These are phyloP conservation scores for Lepidonotus clava DNA, from an alignment of 2,888 invertebrate species.

Conservation along the genomic window DNA sequence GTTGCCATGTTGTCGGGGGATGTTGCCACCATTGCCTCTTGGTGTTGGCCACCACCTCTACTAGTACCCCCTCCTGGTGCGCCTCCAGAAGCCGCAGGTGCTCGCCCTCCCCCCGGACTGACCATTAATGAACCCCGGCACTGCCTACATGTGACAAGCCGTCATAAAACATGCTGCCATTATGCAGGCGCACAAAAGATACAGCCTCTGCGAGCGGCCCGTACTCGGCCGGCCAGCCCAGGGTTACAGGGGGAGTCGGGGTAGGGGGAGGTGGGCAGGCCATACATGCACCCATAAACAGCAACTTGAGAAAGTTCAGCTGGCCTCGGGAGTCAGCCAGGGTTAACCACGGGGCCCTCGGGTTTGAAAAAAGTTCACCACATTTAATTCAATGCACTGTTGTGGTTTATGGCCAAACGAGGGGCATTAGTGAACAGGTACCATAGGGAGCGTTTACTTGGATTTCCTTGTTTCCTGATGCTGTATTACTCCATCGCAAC, in stretches of 20 bases:
- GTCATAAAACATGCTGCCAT: constrained; percentile 44
- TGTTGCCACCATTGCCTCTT: constrained; percentile 1
- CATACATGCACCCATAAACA: constrained; percentile 30
- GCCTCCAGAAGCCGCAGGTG: constrained; percentile 21
- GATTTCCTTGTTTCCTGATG: not conserved
- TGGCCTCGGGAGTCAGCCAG: constrained; percentile 8
- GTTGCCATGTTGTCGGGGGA: too few species aligned
- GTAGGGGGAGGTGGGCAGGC: not conserved
- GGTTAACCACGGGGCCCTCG: not conserved
- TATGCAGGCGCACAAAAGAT: constrained; percentile 27
- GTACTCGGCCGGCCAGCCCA: too few species aligned
- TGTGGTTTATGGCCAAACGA: constrained; percentile 36
- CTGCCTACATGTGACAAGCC: constrained; percentile 28
- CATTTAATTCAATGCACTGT: constrained; percentile 24
- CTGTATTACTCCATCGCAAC: too few species aligned
- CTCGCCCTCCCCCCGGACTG: not conserved
- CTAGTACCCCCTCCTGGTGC: not conserved
- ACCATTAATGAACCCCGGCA: not conserved
- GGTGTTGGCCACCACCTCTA: not conserved
- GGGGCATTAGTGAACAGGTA: not conserved
- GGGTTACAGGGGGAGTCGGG: not conserved
- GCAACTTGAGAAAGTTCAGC: constrained; percentile 51
- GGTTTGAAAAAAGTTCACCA: constrained; percentile 22
- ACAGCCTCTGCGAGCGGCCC: not conserved
- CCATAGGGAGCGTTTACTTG: not conserved